Percentiles rank a stretch among this genome's conserved stretches.
Conservation (phyloP, 2,797 vertebrate genomes). For the Pygocentrus nattereri region DNA sequence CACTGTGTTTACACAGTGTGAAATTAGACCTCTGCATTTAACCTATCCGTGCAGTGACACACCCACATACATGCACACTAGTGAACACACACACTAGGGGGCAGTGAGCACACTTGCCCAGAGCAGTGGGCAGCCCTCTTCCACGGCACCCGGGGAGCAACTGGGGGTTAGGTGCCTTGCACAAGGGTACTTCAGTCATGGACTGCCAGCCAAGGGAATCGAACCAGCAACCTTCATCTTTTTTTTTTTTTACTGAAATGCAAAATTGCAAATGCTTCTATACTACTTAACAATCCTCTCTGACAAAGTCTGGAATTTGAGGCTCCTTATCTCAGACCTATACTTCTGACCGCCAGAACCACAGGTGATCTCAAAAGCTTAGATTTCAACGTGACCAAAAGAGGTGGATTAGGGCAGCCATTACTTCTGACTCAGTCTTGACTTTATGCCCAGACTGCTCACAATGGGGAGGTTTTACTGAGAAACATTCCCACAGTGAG, state of each 20-base stretch:
- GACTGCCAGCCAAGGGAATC: no score
- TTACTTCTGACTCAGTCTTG: slow-evolving; percentile 17
- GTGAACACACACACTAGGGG: no score
- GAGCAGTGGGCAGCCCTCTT: no score
- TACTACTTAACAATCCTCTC: neutral
- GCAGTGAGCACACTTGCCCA: no score
- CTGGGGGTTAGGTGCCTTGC: no score
- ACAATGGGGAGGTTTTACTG: slow-evolving; percentile 4
- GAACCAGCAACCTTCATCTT: no score
- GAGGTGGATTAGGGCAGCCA: neutral
- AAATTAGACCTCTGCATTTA: no score
- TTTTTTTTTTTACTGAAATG: neutral
- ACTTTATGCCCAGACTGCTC: slow-evolving; percentile 10
- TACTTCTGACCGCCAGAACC: neutral
- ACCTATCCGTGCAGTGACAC: no score
- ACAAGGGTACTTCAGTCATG: no score
- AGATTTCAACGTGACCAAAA: neutral
- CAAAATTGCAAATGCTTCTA: neutral
- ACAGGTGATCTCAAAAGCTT: neutral
- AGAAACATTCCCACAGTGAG: slow-evolving; percentile 1
- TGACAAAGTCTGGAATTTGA: neutral
- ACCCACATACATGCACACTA: no score
- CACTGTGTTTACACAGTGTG: no score
- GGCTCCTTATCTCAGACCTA: neutral
- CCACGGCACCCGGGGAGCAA: no score